Evolutionary conservation across 2,888 invertebrate genomes (phyloP).

Genomic region (Apeira syringaria): DNA sequence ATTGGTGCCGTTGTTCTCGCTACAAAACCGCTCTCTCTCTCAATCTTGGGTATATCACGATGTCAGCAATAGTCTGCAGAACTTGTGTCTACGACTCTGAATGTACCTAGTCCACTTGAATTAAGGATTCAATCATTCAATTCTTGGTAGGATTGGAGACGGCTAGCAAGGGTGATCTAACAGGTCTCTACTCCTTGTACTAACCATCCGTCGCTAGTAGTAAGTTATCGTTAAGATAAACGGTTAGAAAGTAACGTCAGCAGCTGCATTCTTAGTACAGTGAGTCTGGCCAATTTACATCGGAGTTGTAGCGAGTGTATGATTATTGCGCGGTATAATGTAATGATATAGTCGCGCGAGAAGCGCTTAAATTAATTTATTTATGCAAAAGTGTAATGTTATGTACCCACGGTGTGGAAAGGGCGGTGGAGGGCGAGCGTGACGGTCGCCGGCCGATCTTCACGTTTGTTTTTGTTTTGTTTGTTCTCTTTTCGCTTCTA

Average conservation of each 20-base stretch:
- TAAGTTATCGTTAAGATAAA: neutral
- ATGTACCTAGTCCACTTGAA: conserved; percentile 45
- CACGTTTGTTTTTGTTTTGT: conserved; percentile 78
- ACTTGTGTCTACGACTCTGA: conserved; percentile 26
- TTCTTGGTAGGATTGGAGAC: conserved; percentile 44
- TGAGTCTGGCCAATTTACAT: conserved; percentile 37
- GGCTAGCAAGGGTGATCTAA: conserved; percentile 20
- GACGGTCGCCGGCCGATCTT: conserved; percentile 58
- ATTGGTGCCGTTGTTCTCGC: conserved; percentile 57
- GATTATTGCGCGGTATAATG: conserved; percentile 39
- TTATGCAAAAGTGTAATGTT: conserved; percentile 41
- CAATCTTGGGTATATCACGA: conserved; percentile 28
- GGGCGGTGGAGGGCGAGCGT: conserved; percentile 35
- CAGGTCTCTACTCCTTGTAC: conserved; percentile 44
- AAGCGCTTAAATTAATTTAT: conserved; percentile 50
- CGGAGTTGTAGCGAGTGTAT: conserved; percentile 25
- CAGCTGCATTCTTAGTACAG: conserved; percentile 32
- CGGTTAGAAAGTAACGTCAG: neutral
- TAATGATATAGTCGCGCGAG: conserved; percentile 42
- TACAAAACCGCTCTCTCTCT: conserved; percentile 32
- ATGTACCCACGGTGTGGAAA: conserved; percentile 25
- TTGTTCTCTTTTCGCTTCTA: conserved; percentile 77
- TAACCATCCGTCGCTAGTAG: too few relatives aligned
- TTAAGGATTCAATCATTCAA: conserved; percentile 45
- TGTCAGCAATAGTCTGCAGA: conserved; percentile 34